These are phyloP conservation scores for Tapirus indicus DNA, from an alignment of 2,797 vertebrate species.

Conservation along the genomic window DNA sequence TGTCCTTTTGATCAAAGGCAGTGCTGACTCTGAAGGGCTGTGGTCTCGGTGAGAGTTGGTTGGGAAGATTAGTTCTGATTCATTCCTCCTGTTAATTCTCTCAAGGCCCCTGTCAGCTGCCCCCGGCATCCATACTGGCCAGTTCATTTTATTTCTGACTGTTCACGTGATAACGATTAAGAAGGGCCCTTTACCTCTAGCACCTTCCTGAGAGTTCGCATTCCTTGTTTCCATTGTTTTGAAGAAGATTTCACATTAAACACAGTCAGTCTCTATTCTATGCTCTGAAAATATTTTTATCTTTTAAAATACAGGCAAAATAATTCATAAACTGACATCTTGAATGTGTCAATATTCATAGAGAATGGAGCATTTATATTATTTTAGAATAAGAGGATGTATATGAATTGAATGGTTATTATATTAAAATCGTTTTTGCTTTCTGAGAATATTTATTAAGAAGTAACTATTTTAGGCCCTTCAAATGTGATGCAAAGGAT, in stretches of 20 bases:
- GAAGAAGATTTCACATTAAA: neutral
- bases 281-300: neutral
- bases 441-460: slow-evolving; percentile 36
- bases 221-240: neutral
- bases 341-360: neutral
- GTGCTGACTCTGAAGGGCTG: neutral
- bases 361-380: neutral
- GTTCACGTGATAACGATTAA: neutral
- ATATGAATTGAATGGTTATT: neutral
- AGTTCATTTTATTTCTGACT: neutral
- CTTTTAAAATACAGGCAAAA: neutral
- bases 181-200: neutral
- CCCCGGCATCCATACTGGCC: neutral
- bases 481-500: neutral
- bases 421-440: slow-evolving; percentile 16
- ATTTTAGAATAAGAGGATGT: neutral
- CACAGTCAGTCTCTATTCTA: neutral
- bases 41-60: neutral
- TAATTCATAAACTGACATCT: neutral
- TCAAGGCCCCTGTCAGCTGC: neutral
- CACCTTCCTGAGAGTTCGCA: neutral
- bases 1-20: neutral
- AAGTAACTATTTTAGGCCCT: neutral
- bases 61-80: neutral
- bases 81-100: neutral